Conservation (phyloP, 35 echinoderm and acorn worm genomes). For the Holothuria glaberrima region DNA sequence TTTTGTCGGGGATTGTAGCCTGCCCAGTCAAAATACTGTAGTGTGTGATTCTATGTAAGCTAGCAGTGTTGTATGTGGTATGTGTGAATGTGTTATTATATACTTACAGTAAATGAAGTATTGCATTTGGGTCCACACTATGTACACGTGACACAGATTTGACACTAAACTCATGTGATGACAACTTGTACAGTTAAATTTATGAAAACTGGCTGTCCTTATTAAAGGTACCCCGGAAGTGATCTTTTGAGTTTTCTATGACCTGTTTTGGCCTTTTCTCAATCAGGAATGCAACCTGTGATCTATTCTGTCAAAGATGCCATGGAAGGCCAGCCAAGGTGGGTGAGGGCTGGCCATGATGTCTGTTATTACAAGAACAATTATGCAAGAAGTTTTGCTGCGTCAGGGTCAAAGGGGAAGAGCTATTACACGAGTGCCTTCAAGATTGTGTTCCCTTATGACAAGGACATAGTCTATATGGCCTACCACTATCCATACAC, state of each 20-base stretch:
- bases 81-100: too few relatives aligned
- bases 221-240: not conserved
- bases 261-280: not conserved
- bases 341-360: slow-evolving; percentile 73
- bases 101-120: too few relatives aligned
- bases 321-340: slow-evolving; percentile 73
- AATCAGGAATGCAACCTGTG: slow-evolving; percentile 94
- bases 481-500: slow-evolving; percentile 97
- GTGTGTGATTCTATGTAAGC: too few relatives aligned
- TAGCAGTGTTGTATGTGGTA: too few relatives aligned
- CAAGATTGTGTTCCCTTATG: slow-evolving; percentile 76
- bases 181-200: too few relatives aligned
- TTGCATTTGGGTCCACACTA: too few relatives aligned
- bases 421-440: slow-evolving; percentile 85
- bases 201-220: too few relatives aligned
- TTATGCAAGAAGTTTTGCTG: slow-evolving; percentile 80
- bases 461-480: slow-evolving; percentile 91
- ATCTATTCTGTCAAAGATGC: slow-evolving; percentile 96
- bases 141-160: too few relatives aligned
- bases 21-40: too few relatives aligned
- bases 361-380: slow-evolving; percentile 99
- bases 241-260: not conserved
- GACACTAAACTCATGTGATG: too few relatives aligned
- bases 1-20: too few relatives aligned
- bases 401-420: slow-evolving; percentile 94